phyloP scores from a whole-genome alignment of 2,113 vertebrate species.

The Thunnus maccoyii region DNA sequence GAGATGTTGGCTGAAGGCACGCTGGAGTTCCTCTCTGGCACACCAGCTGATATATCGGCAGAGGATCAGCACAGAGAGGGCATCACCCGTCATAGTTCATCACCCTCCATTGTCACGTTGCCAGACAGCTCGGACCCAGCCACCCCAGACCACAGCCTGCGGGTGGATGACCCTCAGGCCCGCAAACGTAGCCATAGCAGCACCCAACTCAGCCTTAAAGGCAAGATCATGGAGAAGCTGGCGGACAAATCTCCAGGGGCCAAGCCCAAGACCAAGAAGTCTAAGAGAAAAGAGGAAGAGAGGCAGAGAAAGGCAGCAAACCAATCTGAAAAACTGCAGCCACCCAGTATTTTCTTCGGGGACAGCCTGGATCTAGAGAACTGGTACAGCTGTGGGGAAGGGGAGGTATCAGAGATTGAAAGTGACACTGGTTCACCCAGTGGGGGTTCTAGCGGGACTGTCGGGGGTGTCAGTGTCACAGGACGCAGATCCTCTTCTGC shows the following conservation, averaged over 20 bases:
- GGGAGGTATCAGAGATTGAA: slow-evolving; percentile 98
- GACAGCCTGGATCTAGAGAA: slow-evolving; percentile 98
- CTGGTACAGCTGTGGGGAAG: slow-evolving; percentile 99
- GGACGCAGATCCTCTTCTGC: slow-evolving; percentile 81
- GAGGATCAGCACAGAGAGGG: slow-evolving; percentile 87
- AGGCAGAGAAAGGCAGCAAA: slow-evolving; percentile 88
- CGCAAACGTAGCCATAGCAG: slow-evolving; percentile 94
- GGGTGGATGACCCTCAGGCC: slow-evolving; percentile 84
- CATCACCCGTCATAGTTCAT: slow-evolving; percentile 94
- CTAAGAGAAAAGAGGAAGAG: slow-evolving; percentile 93
- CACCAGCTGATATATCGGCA: slow-evolving; percentile 41
- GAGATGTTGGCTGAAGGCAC: slow-evolving; percentile 85
- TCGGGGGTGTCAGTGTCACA: slow-evolving; percentile 60
- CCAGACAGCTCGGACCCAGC: slow-evolving; percentile 78
- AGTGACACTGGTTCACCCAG: slow-evolving; percentile 95
- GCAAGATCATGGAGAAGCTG: slow-evolving; percentile 91
- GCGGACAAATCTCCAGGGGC: slow-evolving; percentile 94
- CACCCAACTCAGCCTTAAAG: slow-evolving; percentile 95
- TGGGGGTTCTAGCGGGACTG: slow-evolving; percentile 57
- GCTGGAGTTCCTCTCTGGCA: slow-evolving; percentile 79
- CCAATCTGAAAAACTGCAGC: slow-evolving; percentile 90
- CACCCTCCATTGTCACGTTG: slow-evolving; percentile 91
- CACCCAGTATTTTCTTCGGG: slow-evolving; percentile 94
- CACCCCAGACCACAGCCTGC: slow-evolving; percentile 81
- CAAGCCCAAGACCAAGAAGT: slow-evolving; percentile 96